Base-by-base conservation (phyloP, 2,888 invertebrate genomes). In the Proisotoma minuta region DNA sequence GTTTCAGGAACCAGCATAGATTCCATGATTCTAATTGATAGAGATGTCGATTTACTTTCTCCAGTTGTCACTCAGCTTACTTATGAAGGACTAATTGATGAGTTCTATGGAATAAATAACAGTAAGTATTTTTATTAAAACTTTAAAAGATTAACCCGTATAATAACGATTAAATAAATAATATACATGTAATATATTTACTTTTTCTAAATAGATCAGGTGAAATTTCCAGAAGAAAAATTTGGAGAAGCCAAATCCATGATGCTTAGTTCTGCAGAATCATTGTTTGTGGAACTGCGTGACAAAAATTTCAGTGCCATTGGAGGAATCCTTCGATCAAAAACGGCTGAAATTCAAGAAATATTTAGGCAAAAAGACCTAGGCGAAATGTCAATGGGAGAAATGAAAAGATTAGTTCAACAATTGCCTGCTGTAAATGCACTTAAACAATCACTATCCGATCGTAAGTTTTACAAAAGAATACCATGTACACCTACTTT, bases 11-110 rank as follows among this genome's bases (percentile, higher is more conserved):
- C 84, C 8, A 87, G 87, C 60, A 92, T 98, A 51, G 95, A 97
- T 77, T 90, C 91, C 77, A 82, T 98, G 62, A 81, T 99, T 5
- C 79, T 99, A 50, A 80, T 99, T 1, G 99, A 99, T 78, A 83
- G 99, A 26, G 86, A 87, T 48, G 84, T 95, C 2, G 99, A 99
- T 82, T 84, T 95, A 58, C 83, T 98, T 52, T 91, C 94, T 51
- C 91, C 95, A 0, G 81, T 99, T 74, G 87, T 91, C 0, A 95
- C 95, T 0, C 99, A 98, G 76, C 83, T 97, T 34, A 98, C 98
- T 0, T 99, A 98, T 75, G 97, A 97, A 78, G 99, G 98, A 2
- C 82, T 99, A 5, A 91, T 99, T 68, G 99, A 99, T 79, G 97
- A 98, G 78, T 84, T 94, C 61, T 97, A 88, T 79, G 89, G 89